Evolutionary conservation across 2,797 vertebrate species (phyloP), one percentile per base, ranked within the genome.

Genomic region (Pipistrellus kuhlii): DNA sequence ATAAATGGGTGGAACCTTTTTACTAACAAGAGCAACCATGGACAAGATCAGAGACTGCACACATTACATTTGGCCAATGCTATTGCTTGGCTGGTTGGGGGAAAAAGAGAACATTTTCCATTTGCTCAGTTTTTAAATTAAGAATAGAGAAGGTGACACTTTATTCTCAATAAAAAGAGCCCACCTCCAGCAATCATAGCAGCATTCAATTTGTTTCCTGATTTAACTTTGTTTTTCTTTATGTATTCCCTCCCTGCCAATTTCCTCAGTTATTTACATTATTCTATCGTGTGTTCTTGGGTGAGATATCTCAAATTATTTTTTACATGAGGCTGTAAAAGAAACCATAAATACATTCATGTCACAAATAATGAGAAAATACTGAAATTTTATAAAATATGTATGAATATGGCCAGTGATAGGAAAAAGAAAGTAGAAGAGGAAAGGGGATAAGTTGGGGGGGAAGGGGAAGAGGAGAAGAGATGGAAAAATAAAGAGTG

Each of bases 281-380:
- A 81, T 78, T 87, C 81, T 27, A 32, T 48, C 6, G 18, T 8
- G 30, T 44, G 62, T 35, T 71, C 77, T 62, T 89, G n/a, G 6
- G 15, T 78, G 10, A 64, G 53, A 44, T 62, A 85, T 48, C 32
- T 91, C 85, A 89, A 89, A 69, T 82, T 30, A 30, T 86, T 95
- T 95, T 83, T 51, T 59, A 76, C 66, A 66, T 73, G 57, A 85
- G 35, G 38, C 25, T 71, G 48, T 88, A 86, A 92, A 94, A 84
- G 78, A 30, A 48, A 38, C 30, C 25, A 94, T 73, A 81, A 62
- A 76, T 53, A 85, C 88, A 88, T 84, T 82, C n/a, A 68, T 64
- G 68, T 84, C 91, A 91, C 51, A 90, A 92, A 89, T 68, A 68
- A 55, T 85, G 75, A 72, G 80, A 95, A 95, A 92, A 92, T 69